A percentile compares a stretch with the other conserved stretches of the same genome.
Conservation (phyloP, 2,113 vertebrate species). For the Cynocephalus volans region DNA sequence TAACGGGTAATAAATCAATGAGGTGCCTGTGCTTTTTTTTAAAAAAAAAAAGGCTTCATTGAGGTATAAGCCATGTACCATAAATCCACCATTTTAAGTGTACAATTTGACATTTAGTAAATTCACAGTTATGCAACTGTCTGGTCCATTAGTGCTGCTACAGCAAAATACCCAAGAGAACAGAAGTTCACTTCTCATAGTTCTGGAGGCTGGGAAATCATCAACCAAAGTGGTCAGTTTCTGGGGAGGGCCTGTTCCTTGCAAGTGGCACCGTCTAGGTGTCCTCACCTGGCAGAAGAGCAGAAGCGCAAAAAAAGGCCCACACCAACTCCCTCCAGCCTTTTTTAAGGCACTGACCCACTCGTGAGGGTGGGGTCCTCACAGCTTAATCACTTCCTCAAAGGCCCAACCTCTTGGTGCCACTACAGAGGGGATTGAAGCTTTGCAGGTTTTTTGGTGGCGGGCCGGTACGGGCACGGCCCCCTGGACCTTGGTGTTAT, state of each 20-base stretch:
- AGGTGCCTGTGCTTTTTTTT: neutral
- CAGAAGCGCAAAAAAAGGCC: neutral
- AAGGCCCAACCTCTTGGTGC: neutral
- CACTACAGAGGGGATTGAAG: neutral
- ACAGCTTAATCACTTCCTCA: neutral
- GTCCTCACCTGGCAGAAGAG: neutral
- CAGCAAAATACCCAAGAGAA: neutral
- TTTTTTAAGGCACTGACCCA: no score
- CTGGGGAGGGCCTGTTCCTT: neutral
- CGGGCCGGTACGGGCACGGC: no score
- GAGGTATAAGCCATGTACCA: neutral
- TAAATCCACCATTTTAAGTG: no score
- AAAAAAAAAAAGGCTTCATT: no score
- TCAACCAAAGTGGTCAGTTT: neutral
- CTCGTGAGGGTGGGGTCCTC: no score
- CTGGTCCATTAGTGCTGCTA: neutral
- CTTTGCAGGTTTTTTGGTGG: no score
- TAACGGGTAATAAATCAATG: neutral
- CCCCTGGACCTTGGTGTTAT: no score
- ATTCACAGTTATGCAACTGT: no score
- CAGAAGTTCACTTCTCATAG: neutral
- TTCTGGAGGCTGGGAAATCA: neutral
- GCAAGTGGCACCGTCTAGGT: neutral
- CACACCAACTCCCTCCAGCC: rapidly evolving
- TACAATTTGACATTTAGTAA: neutral